Conservation (phyloP, 2,888 invertebrate species). For the Chouioia cunea region DNA sequence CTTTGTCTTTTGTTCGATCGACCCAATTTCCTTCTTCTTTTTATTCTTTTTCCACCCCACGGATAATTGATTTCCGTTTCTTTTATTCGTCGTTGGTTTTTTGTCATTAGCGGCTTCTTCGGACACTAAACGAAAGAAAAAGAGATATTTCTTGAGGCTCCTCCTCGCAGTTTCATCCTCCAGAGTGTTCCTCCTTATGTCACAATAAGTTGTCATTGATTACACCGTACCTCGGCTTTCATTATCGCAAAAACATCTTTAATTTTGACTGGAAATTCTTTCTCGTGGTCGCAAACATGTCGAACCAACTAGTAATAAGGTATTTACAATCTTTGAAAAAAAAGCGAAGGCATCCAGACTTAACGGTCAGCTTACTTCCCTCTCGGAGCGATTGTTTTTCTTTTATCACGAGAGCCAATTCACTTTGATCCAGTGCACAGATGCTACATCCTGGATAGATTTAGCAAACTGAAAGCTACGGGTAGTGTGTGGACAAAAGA, state of each 20-base stretch:
- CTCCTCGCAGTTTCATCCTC: neutral
- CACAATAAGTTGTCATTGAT: neutral
- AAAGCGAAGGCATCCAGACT: too few species aligned
- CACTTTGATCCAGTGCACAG: too few species aligned
- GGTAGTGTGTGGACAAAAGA: constrained; percentile 31
- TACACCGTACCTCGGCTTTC: neutral
- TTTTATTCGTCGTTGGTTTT: constrained; percentile 20
- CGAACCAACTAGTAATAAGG: too few species aligned
- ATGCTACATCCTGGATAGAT: neutral
- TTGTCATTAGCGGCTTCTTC: constrained; percentile 23
- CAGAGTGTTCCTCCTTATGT: too few species aligned
- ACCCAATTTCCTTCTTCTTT: constrained; percentile 17
- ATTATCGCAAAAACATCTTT: neutral
- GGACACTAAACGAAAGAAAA: constrained; percentile 1
- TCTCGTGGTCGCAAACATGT: too few species aligned
- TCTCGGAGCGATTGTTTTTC: too few species aligned
- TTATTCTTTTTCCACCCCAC: constrained; percentile 2
- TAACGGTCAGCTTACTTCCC: too few species aligned
- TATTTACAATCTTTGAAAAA: too few species aligned
- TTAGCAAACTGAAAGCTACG: constrained; percentile 1
- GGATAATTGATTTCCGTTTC: constrained; percentile 17
- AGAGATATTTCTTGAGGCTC: constrained; percentile 13
- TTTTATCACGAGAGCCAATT: too few species aligned
- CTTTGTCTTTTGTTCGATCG: constrained; percentile 2
- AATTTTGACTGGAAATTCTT: too few species aligned